Evolutionary conservation across 2,888 invertebrate species (phyloP).

Genomic region (Thelaira solivaga): DNA sequence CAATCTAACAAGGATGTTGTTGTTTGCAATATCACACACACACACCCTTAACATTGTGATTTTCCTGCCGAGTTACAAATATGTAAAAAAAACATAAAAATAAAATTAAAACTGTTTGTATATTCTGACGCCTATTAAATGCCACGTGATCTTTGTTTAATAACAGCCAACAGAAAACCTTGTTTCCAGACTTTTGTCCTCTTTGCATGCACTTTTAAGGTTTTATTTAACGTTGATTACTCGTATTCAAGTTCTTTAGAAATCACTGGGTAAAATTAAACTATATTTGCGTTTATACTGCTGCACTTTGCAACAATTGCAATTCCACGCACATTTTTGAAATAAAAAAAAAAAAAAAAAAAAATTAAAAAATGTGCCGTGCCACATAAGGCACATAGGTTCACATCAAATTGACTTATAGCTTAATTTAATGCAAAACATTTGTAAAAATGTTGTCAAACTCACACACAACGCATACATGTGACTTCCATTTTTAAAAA

Average conservation of each 20-base stretch:
- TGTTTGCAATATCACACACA: constrained; percentile 11
- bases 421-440: too few species aligned
- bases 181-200: constrained; percentile 6
- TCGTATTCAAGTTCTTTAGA: constrained; percentile 50
- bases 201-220: not conserved
- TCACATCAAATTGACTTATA: not conserved
- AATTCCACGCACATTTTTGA: constrained; percentile 18
- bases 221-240: constrained; percentile 45
- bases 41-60: constrained; percentile 37
- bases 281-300: constrained; percentile 49
- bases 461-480: too few species aligned
- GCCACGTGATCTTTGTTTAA: constrained; percentile 64
- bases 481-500: too few species aligned
- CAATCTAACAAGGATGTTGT: constrained; percentile 62
- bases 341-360: not conserved
- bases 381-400: constrained; percentile 7
- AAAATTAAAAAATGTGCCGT: not conserved
- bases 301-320: constrained; percentile 49
- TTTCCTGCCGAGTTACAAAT: constrained; percentile 35
- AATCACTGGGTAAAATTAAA: constrained; percentile 53
- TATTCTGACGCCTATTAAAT: constrained; percentile 63
- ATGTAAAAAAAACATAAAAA: not conserved
- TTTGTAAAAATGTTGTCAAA: too few species aligned
- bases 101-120: constrained; percentile 41
- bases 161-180: constrained; percentile 36